Evolutionary conservation across 1,140 invertebrate genomes (phyloP), one percentile per base, ranked within the genome.

Genomic region (Orius insidiosus): DNA sequence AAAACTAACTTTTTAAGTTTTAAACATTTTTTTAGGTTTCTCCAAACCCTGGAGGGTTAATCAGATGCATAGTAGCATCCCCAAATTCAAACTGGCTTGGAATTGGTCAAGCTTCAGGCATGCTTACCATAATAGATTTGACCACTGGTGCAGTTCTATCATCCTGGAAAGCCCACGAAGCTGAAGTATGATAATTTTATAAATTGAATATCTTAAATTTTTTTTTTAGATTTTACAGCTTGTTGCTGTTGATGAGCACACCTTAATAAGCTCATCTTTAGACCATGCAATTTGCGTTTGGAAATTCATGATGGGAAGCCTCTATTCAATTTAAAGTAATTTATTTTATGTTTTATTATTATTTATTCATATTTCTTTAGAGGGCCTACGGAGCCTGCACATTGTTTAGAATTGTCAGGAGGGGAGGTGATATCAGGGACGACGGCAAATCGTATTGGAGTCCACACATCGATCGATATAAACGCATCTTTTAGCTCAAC

Each of bases 221-320:
- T 47, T 39, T 38, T 62, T 58, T 30, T 15, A 69, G 65, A 63
- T 87, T 35, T 59, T 87, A 24, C 78, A 85, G 55, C 56, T 89
- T 45, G 70, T 76, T 7, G 77, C 78, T 0, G 71, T 78, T 16
- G 80, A 78, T 61, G 81, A 87, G 55, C 75, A 76, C 33, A 75
- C 74, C 18, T 67, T 95, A 48, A 70, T 95, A 2, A 92, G 85
- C 49, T 89, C 87, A 5, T 86, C 89, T 5, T 65, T 94, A 52
- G 92, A 97, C 63, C 85, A 92, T 59, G 80, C 78, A 18, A 75
- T 93, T 19, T 80, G 79, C 41, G 74, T 92, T 2, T 97, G 90
- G 88, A 80, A 77, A 67, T 72, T 7, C 69, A 74, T 40, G 88
- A 93, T 60, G 83, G 81, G 14, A 85, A 84, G 63, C 68, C 90